Conservation (phyloP, 2,113 vertebrate species). For the Solenodon paradoxus region DNA sequence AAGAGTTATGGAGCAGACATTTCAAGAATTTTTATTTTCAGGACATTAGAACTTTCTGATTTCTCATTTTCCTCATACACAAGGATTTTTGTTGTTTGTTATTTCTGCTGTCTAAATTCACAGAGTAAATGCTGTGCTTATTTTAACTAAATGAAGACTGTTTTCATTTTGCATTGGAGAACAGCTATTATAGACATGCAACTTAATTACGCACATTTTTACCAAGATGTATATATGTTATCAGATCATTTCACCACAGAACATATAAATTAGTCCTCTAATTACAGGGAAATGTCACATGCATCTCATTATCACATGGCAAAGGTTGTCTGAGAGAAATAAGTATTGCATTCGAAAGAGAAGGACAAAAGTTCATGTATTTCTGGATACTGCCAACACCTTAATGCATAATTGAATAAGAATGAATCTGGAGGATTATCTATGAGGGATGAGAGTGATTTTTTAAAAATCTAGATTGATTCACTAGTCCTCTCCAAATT, state of each 20-base stretch:
- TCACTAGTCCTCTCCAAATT: slow-evolving; percentile 42
- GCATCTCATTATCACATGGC: slow-evolving; percentile 32
- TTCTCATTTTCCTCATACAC: not conserved
- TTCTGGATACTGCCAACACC: not conserved
- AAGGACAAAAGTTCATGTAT: slow-evolving; percentile 21
- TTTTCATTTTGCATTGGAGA: slow-evolving; percentile 26
- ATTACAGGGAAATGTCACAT: slow-evolving; percentile 25
- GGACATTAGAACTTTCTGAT: not conserved
- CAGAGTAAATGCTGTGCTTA: not conserved
- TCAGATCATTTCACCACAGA: slow-evolving; percentile 21
- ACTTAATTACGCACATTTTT: slow-evolving; percentile 8
- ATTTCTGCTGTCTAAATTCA: not conserved
- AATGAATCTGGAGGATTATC: not conserved
- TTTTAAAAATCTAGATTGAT: not conserved
- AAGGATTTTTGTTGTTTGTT: not conserved
- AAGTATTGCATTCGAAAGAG: slow-evolving; percentile 15
- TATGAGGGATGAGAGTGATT: not conserved
- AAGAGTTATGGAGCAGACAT: slow-evolving; percentile 8
- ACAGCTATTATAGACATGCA: not conserved
- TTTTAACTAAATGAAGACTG: not conserved
- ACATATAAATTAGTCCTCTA: not conserved
- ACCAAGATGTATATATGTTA: slow-evolving; percentile 2
- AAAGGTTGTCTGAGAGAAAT: not conserved
- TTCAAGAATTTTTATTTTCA: slow-evolving; percentile 28
- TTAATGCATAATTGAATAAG: not conserved